Conservation (phyloP, 2,888 invertebrate species). For the Rugalucina vietnamica region DNA sequence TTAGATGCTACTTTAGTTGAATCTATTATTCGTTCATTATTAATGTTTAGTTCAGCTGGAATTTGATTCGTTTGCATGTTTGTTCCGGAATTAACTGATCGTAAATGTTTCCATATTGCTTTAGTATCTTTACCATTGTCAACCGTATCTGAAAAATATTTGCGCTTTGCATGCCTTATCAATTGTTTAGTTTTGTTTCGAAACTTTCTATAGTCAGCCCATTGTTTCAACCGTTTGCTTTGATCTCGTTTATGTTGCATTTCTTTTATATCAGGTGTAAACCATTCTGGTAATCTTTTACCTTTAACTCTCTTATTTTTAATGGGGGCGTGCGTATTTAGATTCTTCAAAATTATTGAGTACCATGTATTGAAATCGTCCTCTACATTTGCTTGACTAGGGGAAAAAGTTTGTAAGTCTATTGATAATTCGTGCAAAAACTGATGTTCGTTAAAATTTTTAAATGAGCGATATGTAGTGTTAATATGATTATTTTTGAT, state of each 20-base stretch:
- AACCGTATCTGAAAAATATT: neutral
- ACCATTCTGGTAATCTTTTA: no score
- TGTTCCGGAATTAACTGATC: neutral
- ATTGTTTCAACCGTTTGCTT: neutral
- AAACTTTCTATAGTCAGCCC: neutral
- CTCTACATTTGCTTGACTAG: neutral
- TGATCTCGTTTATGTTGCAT: neutral
- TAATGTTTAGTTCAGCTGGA: neutral
- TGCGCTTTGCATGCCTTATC: neutral
- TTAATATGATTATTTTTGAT: no score
- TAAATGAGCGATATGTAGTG: neutral
- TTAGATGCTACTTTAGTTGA: neutral
- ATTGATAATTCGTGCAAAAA: neutral
- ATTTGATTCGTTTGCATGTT: neutral
- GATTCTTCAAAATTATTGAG: no score
- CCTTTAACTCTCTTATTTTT: no score
- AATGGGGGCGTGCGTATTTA: no score
- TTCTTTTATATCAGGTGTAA: neutral
- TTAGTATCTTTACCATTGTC: neutral
- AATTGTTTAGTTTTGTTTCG: neutral
- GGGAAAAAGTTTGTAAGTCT: no score
- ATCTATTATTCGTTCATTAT: neutral
- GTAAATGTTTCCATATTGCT: neutral
- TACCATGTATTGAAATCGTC: neutral
- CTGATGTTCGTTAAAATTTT: neutral